These are phyloP conservation scores for Siphamia tubifer DNA, from an alignment of 2,113 vertebrate species.

Conservation along the genomic window DNA sequence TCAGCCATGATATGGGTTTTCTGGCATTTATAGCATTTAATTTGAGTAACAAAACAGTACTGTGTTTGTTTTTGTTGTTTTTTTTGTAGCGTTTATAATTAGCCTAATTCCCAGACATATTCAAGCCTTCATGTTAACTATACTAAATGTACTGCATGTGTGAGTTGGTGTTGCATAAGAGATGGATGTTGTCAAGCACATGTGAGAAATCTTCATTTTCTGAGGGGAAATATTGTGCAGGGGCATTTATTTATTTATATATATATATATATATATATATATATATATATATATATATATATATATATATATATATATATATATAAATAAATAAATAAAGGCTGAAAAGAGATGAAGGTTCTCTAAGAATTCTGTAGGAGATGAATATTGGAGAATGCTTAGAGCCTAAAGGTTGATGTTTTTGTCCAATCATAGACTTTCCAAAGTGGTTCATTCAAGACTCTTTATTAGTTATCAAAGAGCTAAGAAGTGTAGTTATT, in stretches of 20 bases:
- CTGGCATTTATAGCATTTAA: neutral
- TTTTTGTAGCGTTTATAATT: neutral
- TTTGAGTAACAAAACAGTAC: neutral
- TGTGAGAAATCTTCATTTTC: neutral
- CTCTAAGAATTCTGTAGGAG: neutral
- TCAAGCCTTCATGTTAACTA: neutral
- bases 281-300: too few relatives aligned
- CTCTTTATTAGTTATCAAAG: neutral
- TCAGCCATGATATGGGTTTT: neutral
- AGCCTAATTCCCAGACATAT: neutral
- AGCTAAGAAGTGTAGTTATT: neutral
- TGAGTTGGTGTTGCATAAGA: neutral
- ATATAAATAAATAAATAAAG: too few relatives aligned
- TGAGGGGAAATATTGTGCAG: neutral
- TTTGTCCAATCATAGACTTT: neutral
- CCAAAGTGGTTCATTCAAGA: neutral
- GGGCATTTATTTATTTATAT: neutral
- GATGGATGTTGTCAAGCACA: neutral
- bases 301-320: too few relatives aligned
- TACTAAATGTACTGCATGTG: neutral
- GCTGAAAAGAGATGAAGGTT: neutral
- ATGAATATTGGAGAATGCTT: neutral
- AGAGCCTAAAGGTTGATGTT: neutral
- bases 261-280: too few relatives aligned
- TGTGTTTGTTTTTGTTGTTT: neutral